Evolutionary conservation across 2,797 vertebrate species (phyloP).

Genomic region (Triplophysa bombifrons): DNA sequence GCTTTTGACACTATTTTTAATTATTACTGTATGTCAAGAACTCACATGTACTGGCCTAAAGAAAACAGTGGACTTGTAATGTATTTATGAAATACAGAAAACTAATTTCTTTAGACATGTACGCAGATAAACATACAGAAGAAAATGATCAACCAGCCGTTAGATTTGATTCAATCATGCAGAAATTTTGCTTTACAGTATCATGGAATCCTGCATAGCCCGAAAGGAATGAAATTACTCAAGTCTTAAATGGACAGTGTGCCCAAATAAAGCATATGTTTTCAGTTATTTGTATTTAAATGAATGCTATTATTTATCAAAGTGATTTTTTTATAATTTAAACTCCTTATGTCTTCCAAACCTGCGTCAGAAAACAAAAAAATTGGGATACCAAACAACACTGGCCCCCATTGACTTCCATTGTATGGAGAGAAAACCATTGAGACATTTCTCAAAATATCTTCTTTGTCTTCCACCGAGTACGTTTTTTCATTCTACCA

Average conservation of each 20-base stretch:
- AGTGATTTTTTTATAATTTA: too few species aligned
- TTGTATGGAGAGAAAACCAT: too few species aligned
- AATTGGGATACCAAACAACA: too few species aligned
- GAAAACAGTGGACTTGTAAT: background rate
- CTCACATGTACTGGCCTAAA: background rate
- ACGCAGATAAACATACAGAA: background rate
- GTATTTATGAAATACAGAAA: background rate
- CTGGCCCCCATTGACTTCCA: too few species aligned
- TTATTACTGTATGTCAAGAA: background rate
- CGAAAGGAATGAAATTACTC: background rate
- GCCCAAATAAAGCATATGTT: background rate
- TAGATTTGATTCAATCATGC: slow-evolving; percentile 25
- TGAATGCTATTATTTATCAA: too few species aligned
- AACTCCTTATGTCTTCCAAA: too few species aligned
- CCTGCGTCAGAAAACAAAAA: too few species aligned
- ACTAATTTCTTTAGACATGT: background rate
- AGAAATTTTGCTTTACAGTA: background rate
- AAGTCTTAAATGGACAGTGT: background rate
- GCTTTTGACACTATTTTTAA: too few species aligned
- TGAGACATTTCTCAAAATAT: too few species aligned
- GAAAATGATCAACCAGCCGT: slow-evolving; percentile 4
- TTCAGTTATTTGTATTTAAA: too few species aligned
- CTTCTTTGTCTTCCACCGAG: too few species aligned
- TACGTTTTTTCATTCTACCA: background rate
- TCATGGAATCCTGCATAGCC: background rate